Evolutionary conservation across 2,113 vertebrate genomes (phyloP), one percentile per base, ranked within the genome.

Genomic region (Gopherus evgoodei): DNA sequence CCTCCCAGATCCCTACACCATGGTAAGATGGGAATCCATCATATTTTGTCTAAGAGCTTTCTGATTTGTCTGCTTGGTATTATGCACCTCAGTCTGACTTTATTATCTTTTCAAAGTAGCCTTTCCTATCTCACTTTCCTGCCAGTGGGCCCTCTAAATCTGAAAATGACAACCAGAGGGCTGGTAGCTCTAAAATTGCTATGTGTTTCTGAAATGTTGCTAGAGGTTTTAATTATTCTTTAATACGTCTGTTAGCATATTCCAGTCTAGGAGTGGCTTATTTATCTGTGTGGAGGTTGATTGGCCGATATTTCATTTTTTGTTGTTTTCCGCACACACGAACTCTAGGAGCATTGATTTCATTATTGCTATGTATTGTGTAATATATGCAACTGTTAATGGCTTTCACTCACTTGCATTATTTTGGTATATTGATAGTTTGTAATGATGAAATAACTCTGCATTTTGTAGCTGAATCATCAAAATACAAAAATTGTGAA

Each of bases 121-220:
- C 76, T 57, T 88, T 92, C 95, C 79, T 16, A 14, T 90, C 49
- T n/a, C 38, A 29, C 31, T 92, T 56, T 95, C 93, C 75, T 57
- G 57, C 19, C 14, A 88, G 90, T 35, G 59, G 59, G 59, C n/a
- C 35, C 35, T 93, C 88, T 95, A 88, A 91, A 87, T 95, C 87
- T 25, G 21, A 78, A n/a, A 90, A 81, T 88, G 65, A 38, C 83
- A 92, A 62, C 49, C 56, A 81, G 83, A 14, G 87, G 81, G 44
- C 79, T 81, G 83, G 25, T 93, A 86, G 72, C 87, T 92, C 85
- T 88, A 83, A 93, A 94, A 92, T 1, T 1, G 49, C 5, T 89
- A 22, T 57, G 22, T 88, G 95, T 92, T 95, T 87, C 89, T 84
- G 85, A 95, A 94, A 83, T 72, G 27, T 52, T 89, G 31, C 0